Conservation (phyloP, 2,888 invertebrate species). For the Coleophora flavipennella region DNA sequence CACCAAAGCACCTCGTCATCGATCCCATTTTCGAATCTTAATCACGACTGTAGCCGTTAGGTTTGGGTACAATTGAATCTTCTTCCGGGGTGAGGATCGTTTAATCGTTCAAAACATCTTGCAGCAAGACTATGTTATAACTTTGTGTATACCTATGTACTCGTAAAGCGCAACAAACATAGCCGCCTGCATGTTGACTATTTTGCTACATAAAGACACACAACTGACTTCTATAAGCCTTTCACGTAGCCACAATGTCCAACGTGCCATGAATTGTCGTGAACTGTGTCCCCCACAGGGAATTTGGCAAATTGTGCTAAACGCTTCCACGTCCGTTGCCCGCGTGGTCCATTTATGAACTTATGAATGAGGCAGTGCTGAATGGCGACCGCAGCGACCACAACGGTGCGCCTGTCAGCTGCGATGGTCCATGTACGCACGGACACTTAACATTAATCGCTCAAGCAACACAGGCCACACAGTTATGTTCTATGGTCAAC, state of each 20-base stretch:
- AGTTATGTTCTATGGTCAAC: too few species aligned
- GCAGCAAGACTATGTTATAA: too few species aligned
- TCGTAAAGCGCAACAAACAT: too few species aligned
- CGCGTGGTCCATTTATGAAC: slow-evolving; percentile 23
- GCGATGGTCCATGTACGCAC: background rate
- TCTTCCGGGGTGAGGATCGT: background rate
- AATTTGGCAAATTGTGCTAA: slow-evolving; percentile 30
- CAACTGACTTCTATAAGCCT: too few species aligned
- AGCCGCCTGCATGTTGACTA: too few species aligned
- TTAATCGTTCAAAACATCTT: too few species aligned
- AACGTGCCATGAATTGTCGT: too few species aligned
- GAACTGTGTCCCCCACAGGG: slow-evolving; percentile 12
- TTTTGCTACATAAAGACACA: too few species aligned
- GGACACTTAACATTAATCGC: background rate
- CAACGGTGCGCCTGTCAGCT: slow-evolving; percentile 23
- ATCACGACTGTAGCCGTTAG: slow-evolving; percentile 14
- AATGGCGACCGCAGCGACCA: slow-evolving; percentile 44
- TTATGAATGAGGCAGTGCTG: slow-evolving; percentile 38
- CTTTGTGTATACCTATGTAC: too few species aligned
- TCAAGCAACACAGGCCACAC: too few species aligned
- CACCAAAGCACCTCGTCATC: slow-evolving; percentile 35
- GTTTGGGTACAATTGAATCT: background rate
- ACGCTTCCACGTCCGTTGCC: slow-evolving; percentile 29
- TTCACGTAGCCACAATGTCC: slow-evolving; percentile 2
- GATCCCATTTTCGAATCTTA: slow-evolving; percentile 29